phyloP scores from a whole-genome alignment of 2,113 vertebrate species.

The Trogon surrucura region DNA sequence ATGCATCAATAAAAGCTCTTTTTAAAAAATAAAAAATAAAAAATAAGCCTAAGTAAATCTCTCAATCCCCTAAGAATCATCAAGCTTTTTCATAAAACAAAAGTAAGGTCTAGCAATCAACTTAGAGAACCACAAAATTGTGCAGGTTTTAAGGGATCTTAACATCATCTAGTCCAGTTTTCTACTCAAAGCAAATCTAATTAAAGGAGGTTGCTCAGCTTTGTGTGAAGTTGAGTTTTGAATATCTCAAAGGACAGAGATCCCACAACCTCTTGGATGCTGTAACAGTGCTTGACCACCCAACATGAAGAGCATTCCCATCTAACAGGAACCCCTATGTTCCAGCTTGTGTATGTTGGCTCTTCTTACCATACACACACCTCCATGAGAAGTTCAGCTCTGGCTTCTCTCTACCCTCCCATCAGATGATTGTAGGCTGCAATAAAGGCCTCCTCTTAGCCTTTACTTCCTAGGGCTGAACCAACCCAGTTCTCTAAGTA shows the following conservation, averaged over 20 bases:
- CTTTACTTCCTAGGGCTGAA: neutral
- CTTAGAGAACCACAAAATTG: neutral
- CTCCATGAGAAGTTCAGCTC: neutral
- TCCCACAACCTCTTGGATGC: neutral
- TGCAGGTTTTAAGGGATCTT: neutral
- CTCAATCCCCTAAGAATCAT: neutral
- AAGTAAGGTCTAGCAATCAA: neutral
- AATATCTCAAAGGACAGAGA: neutral
- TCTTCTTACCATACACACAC: neutral
- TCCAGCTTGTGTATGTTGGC: neutral
- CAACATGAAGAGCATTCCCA: neutral
- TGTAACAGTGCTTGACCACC: neutral
- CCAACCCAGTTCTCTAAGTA: neutral
- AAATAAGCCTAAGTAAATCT: neutral
- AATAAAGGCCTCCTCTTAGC: neutral
- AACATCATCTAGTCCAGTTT: neutral
- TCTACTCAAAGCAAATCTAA: neutral
- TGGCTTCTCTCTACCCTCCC: neutral
- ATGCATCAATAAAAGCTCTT: neutral
- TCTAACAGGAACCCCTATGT: neutral
- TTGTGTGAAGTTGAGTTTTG: too few relatives aligned
- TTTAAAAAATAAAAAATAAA: rapidly evolving
- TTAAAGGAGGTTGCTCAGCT: neutral
- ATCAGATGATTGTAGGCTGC: neutral
- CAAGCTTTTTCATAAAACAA: neutral